A percentile compares a stretch with the other conserved stretches of the same genome.
phyloP scores from a whole-genome alignment of 2,113 vertebrate genomes.

The Xyrauchen texanus region DNA sequence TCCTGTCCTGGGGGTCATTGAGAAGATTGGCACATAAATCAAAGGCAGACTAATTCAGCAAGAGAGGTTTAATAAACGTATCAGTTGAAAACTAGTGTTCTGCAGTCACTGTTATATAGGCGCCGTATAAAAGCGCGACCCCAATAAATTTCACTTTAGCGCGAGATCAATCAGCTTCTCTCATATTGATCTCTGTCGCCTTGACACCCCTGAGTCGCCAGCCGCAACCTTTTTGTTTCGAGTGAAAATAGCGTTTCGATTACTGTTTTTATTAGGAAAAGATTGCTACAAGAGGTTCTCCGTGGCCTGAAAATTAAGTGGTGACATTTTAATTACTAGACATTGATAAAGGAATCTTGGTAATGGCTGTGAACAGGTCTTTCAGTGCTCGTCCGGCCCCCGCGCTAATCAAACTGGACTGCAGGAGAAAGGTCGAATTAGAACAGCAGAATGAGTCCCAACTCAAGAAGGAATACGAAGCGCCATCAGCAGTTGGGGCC shows the following conservation, averaged over 20 bases:
- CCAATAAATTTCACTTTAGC: slow-evolving; percentile 93
- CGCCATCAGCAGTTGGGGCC: background rate
- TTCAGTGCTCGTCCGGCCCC: slow-evolving; percentile 65
- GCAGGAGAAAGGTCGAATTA: slow-evolving; percentile 64
- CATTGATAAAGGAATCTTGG: slow-evolving; percentile 85
- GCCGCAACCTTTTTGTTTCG: slow-evolving; percentile 71
- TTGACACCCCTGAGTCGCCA: slow-evolving; percentile 68
- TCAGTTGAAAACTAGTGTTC: slow-evolving; percentile 86
- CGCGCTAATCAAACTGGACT: slow-evolving; percentile 70
- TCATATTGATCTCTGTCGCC: slow-evolving; percentile 81
- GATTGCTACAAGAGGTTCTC: slow-evolving; percentile 81
- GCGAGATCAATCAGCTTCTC: slow-evolving; percentile 85
- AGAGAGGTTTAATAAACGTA: slow-evolving; percentile 86
- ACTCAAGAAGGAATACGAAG: slow-evolving; percentile 55
- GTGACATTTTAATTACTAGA: slow-evolving; percentile 97
- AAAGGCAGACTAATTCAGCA: slow-evolving; percentile 76
- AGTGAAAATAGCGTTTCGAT: slow-evolving; percentile 85
- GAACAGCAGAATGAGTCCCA: slow-evolving; percentile 49
- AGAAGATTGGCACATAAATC: slow-evolving; percentile 82
- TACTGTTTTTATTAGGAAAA: slow-evolving; percentile 84
- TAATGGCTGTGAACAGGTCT: slow-evolving; percentile 71
- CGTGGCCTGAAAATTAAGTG: slow-evolving; percentile 85
- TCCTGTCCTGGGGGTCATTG: slow-evolving; percentile 71
- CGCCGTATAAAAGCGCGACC: slow-evolving; percentile 90
- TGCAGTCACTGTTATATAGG: slow-evolving; percentile 92